phyloP scores from a whole-genome alignment of 2,113 vertebrate genomes.

The Scophthalmus maximus region DNA sequence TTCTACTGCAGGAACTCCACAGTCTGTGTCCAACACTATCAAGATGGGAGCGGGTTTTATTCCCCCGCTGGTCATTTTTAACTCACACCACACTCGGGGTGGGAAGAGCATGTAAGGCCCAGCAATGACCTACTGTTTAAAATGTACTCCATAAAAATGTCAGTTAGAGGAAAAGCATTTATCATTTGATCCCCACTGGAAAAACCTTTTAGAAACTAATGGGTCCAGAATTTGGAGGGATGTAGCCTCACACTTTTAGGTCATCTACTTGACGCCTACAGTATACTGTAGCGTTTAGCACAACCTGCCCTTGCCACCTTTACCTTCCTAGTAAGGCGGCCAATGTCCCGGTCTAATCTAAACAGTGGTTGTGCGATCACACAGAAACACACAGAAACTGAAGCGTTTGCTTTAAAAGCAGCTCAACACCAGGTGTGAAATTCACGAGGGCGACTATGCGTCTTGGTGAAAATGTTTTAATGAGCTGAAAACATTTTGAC shows the following conservation, averaged over 20 bases:
- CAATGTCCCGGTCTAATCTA: background rate
- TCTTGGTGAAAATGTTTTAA: constrained; percentile 19
- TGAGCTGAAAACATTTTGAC: constrained; percentile 23
- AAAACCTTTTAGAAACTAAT: constrained; percentile 52
- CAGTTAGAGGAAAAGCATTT: constrained; percentile 45
- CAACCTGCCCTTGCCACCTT: background rate
- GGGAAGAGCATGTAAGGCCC: constrained; percentile 32
- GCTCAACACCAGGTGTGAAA: constrained; percentile 25
- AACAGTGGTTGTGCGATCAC: constrained; percentile 36
- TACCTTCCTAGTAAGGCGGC: background rate
- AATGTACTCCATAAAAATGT: constrained; percentile 57
- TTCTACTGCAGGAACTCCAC: constrained; percentile 43
- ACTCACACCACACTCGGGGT: constrained; percentile 27
- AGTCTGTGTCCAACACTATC: constrained; percentile 58
- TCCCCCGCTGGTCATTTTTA: constrained; percentile 48
- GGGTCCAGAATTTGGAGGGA: constrained; percentile 20
- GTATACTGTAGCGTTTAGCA: background rate
- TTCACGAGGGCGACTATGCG: constrained; percentile 3
- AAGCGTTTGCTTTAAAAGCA: constrained; percentile 42
- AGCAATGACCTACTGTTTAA: constrained; percentile 47
- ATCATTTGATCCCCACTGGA: constrained; percentile 49
- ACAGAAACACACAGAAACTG: constrained; percentile 2
- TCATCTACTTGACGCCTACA: background rate
- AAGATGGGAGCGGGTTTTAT: constrained; percentile 49
- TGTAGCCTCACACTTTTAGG: background rate